These are phyloP conservation scores for Drosophila carrolli DNA, from an alignment of 1,140 invertebrate species.

Conservation along the genomic window DNA sequence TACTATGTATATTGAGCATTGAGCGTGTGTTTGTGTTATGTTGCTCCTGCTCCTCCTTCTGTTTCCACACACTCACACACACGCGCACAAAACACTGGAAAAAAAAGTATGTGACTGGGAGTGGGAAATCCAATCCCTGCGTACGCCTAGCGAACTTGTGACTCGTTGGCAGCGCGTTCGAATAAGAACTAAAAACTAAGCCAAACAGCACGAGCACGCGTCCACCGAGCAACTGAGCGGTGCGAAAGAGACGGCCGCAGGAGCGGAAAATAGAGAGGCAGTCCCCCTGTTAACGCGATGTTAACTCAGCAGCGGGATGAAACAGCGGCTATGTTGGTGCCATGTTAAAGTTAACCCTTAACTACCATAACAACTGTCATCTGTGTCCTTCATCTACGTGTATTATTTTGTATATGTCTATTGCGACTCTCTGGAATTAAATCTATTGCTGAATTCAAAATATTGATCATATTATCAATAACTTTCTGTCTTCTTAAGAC, in stretches of 20 bases:
- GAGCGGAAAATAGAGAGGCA: not conserved
- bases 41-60: slow-evolving; percentile 23
- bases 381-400: too few species aligned
- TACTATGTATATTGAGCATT: slow-evolving; percentile 16
- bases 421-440: too few species aligned
- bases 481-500: too few species aligned
- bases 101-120: slow-evolving; percentile 52
- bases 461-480: too few species aligned
- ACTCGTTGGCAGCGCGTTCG: slow-evolving; percentile 59
- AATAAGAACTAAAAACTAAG: slow-evolving; percentile 48
- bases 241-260: slow-evolving; percentile 9
- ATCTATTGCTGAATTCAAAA: too few species aligned
- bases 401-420: too few species aligned
- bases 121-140: slow-evolving; percentile 32
- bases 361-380: not conserved
- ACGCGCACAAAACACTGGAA: slow-evolving; percentile 66
- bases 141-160: slow-evolving; percentile 60
- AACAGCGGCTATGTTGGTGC: not conserved
- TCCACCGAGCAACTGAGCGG: slow-evolving; percentile 25
- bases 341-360: slow-evolving; percentile 29
- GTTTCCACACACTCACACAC: slow-evolving; percentile 36
- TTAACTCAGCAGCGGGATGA: slow-evolving; percentile 13
- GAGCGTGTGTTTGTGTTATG: slow-evolving; percentile 50
- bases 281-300: not conserved
- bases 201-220: slow-evolving; percentile 38